These are phyloP conservation scores for Lophotriccus pileatus DNA, from an alignment of 2,797 vertebrate species.

Conservation along the genomic window DNA sequence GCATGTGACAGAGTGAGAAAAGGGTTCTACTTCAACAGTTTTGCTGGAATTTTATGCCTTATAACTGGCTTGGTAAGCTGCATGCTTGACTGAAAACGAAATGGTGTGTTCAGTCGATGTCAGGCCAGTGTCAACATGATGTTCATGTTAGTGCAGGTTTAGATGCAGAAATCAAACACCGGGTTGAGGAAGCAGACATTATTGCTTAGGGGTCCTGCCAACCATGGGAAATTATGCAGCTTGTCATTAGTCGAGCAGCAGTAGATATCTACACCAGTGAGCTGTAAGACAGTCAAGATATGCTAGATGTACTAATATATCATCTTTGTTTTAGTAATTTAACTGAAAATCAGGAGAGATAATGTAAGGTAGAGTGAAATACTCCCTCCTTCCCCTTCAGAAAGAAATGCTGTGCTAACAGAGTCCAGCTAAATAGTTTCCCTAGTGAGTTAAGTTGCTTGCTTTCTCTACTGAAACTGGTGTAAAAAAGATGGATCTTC, in stretches of 20 bases:
- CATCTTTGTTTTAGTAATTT: not conserved
- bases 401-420: not conserved
- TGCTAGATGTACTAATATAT: not conserved
- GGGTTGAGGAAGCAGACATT: not conserved
- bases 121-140: not conserved
- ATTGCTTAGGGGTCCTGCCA: not conserved
- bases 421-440: not conserved
- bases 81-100: conserved; percentile 9
- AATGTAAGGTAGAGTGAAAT: not conserved
- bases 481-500: not conserved
- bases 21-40: not conserved
- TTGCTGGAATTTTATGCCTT: not conserved
- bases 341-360: not conserved
- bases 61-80: not conserved
- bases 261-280: not conserved
- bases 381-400: not conserved
- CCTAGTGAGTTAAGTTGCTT: not conserved
- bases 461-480: not conserved
- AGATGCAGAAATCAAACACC: not conserved
- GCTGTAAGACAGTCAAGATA: not conserved
- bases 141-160: not conserved
- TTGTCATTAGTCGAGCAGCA: not conserved
- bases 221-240: not conserved
- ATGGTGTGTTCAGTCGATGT: not conserved
- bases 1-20: not conserved